A percentile compares a stretch with the other conserved stretches of the same genome.
These are phyloP conservation scores for Poecilia gillii DNA, from an alignment of 2,797 vertebrate species.

Conservation along the genomic window DNA sequence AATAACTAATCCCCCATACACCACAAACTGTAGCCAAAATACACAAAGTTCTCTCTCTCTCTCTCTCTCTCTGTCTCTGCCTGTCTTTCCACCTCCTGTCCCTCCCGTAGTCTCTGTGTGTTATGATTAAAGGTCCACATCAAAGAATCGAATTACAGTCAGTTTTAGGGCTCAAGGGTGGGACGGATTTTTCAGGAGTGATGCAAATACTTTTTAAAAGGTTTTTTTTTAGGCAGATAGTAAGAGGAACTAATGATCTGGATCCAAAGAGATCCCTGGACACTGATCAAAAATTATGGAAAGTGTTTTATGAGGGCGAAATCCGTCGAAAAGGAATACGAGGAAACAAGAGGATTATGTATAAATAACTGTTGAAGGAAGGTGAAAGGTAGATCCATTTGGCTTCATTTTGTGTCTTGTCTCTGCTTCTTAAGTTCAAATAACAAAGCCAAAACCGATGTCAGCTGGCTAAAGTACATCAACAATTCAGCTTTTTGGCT, in stretches of 20 bases:
- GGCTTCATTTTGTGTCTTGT: background rate
- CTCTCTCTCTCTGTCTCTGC: conserved; percentile 2
- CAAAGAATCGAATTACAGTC: conserved; percentile 68
- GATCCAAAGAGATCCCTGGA: conserved; percentile 23
- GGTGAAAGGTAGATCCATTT: conserved; percentile 1
- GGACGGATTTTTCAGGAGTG: conserved; percentile 59
- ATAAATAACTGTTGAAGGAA: background rate
- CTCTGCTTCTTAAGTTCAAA: background rate
- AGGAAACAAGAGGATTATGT: background rate
- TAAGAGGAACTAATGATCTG: conserved; percentile 38
- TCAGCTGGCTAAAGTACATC: background rate
- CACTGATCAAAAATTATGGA: conserved; percentile 2
- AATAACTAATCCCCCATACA: conserved; percentile 45
- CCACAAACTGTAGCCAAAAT: conserved; percentile 63
- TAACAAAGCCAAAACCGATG: conserved; percentile 11
- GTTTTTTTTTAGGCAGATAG: conserved; percentile 24
- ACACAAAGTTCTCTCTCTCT: conserved; percentile 41
- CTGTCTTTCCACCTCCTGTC: conserved; percentile 12
- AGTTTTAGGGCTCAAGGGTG: conserved; percentile 54
- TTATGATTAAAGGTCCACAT: conserved; percentile 56
- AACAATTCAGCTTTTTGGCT: conserved; percentile 1
- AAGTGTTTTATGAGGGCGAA: conserved; percentile 4
- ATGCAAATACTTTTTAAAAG: conserved; percentile 49
- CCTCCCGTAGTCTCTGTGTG: conserved; percentile 44
- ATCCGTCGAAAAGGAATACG: background rate